Evolutionary conservation across 2,888 invertebrate genomes (phyloP), one percentile per base, ranked within the genome.

Genomic region (Sclerodermus sp.): DNA sequence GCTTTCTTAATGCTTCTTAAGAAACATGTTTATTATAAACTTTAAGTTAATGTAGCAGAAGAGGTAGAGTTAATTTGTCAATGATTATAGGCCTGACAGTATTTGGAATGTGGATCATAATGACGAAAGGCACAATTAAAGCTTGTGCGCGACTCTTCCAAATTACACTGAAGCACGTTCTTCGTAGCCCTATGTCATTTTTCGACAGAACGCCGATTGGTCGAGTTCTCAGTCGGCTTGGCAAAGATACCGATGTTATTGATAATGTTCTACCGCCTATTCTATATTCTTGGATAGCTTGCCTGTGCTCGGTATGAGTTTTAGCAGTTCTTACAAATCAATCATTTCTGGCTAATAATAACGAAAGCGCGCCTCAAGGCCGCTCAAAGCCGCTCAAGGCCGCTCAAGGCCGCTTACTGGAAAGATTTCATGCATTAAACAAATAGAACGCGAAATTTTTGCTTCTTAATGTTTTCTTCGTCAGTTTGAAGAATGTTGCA

Each of bases 151-250:
- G 73, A 62, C 80, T 89, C 62, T 89, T 89, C 74, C 79, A 79
- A 65, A 66, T 70, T 55, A 78, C 87, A 64, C 77, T 88, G 58
- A 61, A 71, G 45, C 79, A 81, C 64, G 79, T 87, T 60, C 79
- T 89, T 46, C 82, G 82, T 64, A 84, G 81, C 66, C 86, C 87
- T 53, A 83, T 85, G 80, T 82, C 82, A 60, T 89, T 88, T 80
- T 89, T 88, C 79, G 88, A 89, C 76, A 80, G 84, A 58, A 85
- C 87, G 60, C 88, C 88, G 6, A 68, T 82, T 56, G 89, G 89
- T 70, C 81, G 89, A 69, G 82, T 89, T 62, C 79, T 89, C 45
- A 85, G 86, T 79, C 82, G 86, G 64, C 86, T 88, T 76, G 83
- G 85, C 64, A 85, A 84, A 79, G 88, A 89, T 77, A 79, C 86